phyloP scores from a whole-genome alignment of 2,888 invertebrate species.

The Thera britannica region DNA sequence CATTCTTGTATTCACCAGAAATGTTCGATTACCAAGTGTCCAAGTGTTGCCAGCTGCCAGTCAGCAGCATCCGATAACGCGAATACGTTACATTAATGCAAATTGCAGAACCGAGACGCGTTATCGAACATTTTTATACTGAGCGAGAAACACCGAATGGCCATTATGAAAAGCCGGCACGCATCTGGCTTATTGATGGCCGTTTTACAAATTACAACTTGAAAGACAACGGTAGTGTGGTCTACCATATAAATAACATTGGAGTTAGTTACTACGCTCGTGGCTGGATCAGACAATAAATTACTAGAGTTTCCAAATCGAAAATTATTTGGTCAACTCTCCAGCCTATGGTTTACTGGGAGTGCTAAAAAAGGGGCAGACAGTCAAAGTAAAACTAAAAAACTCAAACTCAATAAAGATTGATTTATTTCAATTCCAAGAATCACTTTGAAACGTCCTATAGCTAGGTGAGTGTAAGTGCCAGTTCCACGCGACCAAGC shows the following conservation, averaged over 20 bases:
- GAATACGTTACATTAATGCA: constrained; percentile 67
- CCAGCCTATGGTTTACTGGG: background rate
- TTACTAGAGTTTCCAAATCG: background rate
- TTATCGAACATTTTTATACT: constrained; percentile 66
- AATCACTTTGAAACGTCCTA: too few relatives aligned
- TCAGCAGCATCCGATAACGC: constrained; percentile 50
- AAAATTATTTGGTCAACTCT: background rate
- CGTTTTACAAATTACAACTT: constrained; percentile 30
- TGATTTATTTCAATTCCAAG: too few relatives aligned
- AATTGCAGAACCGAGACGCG: constrained; percentile 54
- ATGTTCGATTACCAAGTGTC: background rate
- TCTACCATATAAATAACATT: constrained; percentile 7
- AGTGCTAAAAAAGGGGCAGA: background rate
- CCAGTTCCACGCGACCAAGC: too few relatives aligned
- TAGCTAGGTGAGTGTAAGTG: too few relatives aligned
- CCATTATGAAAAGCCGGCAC: constrained; percentile 51
- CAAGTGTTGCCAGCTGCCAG: constrained; percentile 31
- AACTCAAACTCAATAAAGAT: too few relatives aligned
- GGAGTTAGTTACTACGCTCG: background rate
- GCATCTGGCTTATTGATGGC: constrained; percentile 33
- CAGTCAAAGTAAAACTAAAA: too few relatives aligned
- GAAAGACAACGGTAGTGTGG: constrained; percentile 23
- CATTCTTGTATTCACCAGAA: background rate
- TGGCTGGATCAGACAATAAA: background rate
- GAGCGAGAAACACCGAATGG: constrained; percentile 52